Conservation (phyloP, 2,888 invertebrate species). For the Ferrisia virgata region DNA sequence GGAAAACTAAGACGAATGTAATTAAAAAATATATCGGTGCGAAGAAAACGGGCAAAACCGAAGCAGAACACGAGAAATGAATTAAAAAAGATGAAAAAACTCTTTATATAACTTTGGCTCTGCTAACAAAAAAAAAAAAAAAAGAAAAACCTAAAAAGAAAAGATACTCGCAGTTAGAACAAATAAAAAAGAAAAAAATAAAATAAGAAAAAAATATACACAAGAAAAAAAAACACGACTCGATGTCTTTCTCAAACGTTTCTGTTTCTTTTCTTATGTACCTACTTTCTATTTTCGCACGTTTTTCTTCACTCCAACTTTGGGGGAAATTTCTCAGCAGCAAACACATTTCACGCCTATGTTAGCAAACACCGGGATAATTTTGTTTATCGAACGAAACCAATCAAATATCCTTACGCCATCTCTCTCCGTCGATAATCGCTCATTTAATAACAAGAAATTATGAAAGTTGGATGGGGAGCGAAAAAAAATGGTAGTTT, state of each 20-base stretch:
- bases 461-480: neutral
- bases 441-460: neutral
- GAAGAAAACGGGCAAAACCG: conserved; percentile 14
- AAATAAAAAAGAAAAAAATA: neutral
- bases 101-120: neutral
- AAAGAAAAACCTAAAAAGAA: neutral
- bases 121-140: neutral
- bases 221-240: neutral
- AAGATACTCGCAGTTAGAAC: neutral
- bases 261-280: neutral
- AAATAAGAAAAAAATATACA: neutral
- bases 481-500: neutral
- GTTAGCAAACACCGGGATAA: neutral
- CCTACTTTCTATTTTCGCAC: neutral
- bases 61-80: conserved; percentile 43
- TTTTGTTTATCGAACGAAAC: neutral
- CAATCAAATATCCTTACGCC: neutral
- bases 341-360: neutral
- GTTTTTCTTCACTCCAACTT: neutral
- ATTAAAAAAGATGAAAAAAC: conserved; percentile 41
- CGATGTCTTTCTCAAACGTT: neutral
- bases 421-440: neutral
- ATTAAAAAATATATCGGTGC: conserved; percentile 24
- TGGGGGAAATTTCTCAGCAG: neutral
- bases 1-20: neutral